phyloP scores from a whole-genome alignment of 1,140 invertebrate species.

The Drosophila watanabei region DNA sequence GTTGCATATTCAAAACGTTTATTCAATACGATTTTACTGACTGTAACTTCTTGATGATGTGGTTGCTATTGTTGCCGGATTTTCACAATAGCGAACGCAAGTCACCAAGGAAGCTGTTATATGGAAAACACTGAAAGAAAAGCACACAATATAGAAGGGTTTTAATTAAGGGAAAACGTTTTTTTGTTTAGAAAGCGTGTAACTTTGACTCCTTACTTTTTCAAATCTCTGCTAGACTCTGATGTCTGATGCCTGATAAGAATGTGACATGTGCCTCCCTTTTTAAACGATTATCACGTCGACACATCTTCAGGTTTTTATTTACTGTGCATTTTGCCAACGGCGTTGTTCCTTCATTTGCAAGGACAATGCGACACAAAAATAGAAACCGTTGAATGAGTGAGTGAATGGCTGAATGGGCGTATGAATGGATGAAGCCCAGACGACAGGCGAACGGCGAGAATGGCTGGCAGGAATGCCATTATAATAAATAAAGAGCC shows the following conservation, averaged over 20 bases:
- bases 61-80: conserved; percentile 8
- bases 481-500: conserved; percentile 82
- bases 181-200: not conserved
- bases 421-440: conserved; percentile 50
- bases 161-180: not conserved
- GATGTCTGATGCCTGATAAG: conserved; percentile 46
- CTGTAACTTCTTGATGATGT: conserved; percentile 23
- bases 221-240: not conserved
- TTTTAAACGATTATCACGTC: conserved; percentile 2
- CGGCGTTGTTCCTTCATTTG: conserved; percentile 74
- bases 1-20: conserved; percentile 77
- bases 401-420: conserved; percentile 57
- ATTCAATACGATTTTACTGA: conserved; percentile 64
- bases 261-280: not conserved
- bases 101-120: conserved; percentile 1
- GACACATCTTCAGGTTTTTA: conserved; percentile 4
- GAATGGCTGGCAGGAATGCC: conserved; percentile 63
- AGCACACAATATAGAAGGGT: fast-evolving
- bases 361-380: conserved; percentile 79
- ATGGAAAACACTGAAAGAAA: not conserved
- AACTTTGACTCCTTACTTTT: not conserved
- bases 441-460: conserved; percentile 38
- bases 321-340: conserved; percentile 43
- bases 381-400: conserved; percentile 63
- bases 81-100: conserved; percentile 2